Percentiles rank a stretch among this genome's conserved stretches.
Evolutionary conservation across 2,113 vertebrate genomes (phyloP).

Genomic region (Procapra przewalskii): DNA sequence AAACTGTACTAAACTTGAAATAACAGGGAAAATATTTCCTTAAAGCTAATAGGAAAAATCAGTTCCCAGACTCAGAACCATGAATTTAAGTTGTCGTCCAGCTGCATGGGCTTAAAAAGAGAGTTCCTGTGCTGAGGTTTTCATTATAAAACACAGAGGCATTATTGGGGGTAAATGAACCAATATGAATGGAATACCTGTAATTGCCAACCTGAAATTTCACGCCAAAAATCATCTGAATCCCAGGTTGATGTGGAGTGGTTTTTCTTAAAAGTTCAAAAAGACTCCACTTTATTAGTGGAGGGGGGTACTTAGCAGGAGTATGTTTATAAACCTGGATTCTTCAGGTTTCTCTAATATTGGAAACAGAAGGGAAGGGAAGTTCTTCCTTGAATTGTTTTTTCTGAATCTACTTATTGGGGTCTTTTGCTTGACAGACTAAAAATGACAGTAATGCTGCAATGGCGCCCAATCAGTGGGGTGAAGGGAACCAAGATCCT

Average conservation of each 20-base stretch:
- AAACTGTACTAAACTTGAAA: constrained; percentile 57
- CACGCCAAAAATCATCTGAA: constrained; percentile 50
- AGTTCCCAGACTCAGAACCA: constrained; percentile 44
- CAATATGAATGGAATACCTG: constrained; percentile 63
- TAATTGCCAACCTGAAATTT: constrained; percentile 64
- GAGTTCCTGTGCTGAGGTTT: constrained; percentile 54
- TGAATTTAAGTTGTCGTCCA: constrained; percentile 66
- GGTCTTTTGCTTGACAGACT: background rate
- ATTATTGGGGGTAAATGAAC: constrained; percentile 64
- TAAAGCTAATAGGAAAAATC: constrained; percentile 67
- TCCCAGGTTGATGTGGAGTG: constrained; percentile 40
- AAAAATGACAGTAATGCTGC: background rate
- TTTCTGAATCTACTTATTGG: background rate
- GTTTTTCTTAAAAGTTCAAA: constrained; percentile 58
- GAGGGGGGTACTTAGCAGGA: constrained; percentile 41
- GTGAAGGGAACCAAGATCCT: background rate
- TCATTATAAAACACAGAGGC: constrained; percentile 66
- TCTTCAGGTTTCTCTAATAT: constrained; percentile 49
- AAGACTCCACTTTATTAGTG: constrained; percentile 52
- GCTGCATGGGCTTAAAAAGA: constrained; percentile 50
- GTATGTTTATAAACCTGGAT: constrained; percentile 56
- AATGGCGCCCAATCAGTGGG: background rate
- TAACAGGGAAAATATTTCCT: constrained; percentile 63
- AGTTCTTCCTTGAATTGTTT: constrained; percentile 36
- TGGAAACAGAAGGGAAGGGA: constrained; percentile 61